Conservation (phyloP, 2,113 vertebrate genomes). For the Entosphenus tridentatus region DNA sequence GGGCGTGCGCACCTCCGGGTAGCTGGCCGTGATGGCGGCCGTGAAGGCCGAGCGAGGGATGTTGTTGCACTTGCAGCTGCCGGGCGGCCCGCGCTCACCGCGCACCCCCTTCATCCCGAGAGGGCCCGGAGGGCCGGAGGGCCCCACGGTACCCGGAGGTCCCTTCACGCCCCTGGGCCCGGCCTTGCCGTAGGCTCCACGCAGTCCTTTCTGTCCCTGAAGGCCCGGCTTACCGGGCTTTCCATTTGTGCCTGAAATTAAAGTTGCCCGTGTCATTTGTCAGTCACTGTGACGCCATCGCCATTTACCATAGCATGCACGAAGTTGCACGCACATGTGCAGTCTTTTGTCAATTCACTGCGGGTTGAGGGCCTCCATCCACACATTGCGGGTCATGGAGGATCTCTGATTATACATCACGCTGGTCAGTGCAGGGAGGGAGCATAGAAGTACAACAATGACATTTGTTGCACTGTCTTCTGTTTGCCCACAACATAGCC, state of each 20-base stretch:
- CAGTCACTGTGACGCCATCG: neutral
- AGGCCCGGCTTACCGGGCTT: constrained; percentile 51
- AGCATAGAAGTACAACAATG: too few relatives aligned
- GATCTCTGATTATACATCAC: too few relatives aligned
- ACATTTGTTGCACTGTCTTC: too few relatives aligned
- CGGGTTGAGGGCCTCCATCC: neutral
- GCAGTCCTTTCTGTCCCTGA: constrained; percentile 54
- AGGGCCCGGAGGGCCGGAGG: constrained; percentile 29
- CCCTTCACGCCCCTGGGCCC: constrained; percentile 44
- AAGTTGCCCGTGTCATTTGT: neutral
- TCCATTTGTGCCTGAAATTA: constrained; percentile 52
- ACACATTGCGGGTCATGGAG: neutral
- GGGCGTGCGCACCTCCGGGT: constrained; percentile 53
- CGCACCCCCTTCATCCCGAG: constrained; percentile 52
- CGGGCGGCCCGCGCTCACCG: constrained; percentile 39
- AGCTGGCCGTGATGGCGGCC: constrained; percentile 82
- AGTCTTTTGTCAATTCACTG: neutral
- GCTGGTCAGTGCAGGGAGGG: too few relatives aligned
- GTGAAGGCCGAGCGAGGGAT: constrained; percentile 83
- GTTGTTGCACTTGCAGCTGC: constrained; percentile 60
- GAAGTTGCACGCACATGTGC: neutral
- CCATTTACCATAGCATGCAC: neutral
- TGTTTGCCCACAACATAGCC: too few relatives aligned
- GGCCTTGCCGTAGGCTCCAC: constrained; percentile 55
- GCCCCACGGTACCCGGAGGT: constrained; percentile 35